Percentiles rank a stretch among this genome's conserved stretches.
Conservation (phyloP, 2,888 invertebrate species). For the Dynastes hyllus region DNA sequence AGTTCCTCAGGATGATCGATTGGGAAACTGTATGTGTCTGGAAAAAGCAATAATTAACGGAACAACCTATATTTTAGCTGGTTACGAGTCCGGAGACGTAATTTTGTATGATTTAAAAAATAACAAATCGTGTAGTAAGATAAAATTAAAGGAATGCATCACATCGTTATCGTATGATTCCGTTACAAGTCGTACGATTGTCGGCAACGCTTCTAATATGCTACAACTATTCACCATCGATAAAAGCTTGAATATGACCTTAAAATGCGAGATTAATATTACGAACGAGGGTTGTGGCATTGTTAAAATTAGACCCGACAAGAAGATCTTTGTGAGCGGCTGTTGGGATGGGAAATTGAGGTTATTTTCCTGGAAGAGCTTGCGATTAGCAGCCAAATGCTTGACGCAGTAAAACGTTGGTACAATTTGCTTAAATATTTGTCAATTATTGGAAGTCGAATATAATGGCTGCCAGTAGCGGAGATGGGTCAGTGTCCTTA, state of each 20-base stretch:
- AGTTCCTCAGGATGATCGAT: constrained; percentile 69
- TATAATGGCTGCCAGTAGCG: constrained; percentile 85
- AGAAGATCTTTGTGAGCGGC: constrained; percentile 82
- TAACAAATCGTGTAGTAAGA: constrained; percentile 74
- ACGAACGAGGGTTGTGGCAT: constrained; percentile 84
- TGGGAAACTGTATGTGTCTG: constrained; percentile 81
- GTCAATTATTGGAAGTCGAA: constrained; percentile 82
- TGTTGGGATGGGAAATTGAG: constrained; percentile 86
- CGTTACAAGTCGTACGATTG: constrained; percentile 78
- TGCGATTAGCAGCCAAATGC: too few relatives aligned
- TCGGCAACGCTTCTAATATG: constrained; percentile 78
- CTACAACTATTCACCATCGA: constrained; percentile 77
- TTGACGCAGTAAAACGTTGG: too few relatives aligned
- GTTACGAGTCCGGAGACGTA: constrained; percentile 84
- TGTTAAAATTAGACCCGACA: constrained; percentile 79
- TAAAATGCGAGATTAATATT: constrained; percentile 78
- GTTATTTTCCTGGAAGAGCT: constrained; percentile 85
- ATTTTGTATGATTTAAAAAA: constrained; percentile 82
- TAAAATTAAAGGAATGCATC: constrained; percentile 78
- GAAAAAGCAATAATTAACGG: constrained; percentile 72
- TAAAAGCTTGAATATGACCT: constrained; percentile 74
- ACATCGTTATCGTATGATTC: constrained; percentile 83
- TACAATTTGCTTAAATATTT: too few relatives aligned
- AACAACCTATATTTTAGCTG: constrained; percentile 76
- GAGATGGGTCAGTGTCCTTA: constrained; percentile 84